These are phyloP conservation scores for Adelphocoris suturalis DNA, from an alignment of 2,888 invertebrate species.

Conservation along the genomic window DNA sequence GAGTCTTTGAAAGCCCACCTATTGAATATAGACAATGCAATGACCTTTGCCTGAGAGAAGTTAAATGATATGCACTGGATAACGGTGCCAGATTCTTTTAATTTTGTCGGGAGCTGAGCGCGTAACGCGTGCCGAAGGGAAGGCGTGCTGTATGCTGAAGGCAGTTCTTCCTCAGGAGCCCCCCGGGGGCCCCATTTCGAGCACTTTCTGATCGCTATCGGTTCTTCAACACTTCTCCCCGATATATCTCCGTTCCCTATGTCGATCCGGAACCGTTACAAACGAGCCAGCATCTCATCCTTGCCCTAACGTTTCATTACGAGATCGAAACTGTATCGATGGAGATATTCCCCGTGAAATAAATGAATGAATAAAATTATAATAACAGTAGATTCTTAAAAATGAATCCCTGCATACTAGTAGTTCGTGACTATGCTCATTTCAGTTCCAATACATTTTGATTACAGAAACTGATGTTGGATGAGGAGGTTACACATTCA, in stretches of 20 bases:
- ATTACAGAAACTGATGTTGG: no score
- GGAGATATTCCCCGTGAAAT: background rate
- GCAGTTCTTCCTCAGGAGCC: background rate
- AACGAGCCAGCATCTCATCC: background rate
- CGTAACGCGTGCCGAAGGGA: constrained; percentile 1
- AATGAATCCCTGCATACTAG: no score
- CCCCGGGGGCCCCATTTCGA: background rate
- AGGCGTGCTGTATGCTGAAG: constrained; percentile 10
- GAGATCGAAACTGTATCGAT: background rate
- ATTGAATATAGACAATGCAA: background rate
- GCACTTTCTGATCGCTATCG: constrained; percentile 24
- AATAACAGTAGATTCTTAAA: background rate
- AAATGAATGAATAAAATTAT: background rate
- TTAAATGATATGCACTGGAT: background rate
- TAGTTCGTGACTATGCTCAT: no score
- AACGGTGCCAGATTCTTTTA: background rate
- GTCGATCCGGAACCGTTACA: background rate
- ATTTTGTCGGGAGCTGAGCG: background rate
- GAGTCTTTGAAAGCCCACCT: no score
- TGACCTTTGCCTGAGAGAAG: background rate
- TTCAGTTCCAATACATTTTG: no score
- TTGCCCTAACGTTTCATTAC: background rate
- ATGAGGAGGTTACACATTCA: no score
- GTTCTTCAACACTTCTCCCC: constrained; percentile 2
- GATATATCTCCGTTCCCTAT: background rate